Percentiles rank a stretch among this genome's conserved stretches.
Conservation (phyloP, 2,113 vertebrate genomes). For the Chaetodon auriga region DNA sequence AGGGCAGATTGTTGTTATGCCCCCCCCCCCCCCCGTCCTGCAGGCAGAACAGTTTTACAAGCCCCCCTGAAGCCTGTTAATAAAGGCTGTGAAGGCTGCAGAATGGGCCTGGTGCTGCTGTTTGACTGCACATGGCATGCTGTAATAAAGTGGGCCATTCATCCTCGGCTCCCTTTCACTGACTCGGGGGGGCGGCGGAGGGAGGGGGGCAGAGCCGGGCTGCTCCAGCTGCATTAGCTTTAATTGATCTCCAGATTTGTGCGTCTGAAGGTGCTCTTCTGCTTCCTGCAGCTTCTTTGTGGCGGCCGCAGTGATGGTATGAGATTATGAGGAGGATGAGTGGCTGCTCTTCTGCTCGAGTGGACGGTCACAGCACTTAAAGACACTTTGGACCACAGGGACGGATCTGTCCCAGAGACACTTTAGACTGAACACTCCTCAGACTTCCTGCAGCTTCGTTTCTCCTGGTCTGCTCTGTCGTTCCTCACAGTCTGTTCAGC, state of each 20-base stretch:
- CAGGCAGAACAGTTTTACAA: constrained; percentile 78
- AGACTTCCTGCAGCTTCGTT: too few species aligned
- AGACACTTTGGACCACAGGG: neutral
- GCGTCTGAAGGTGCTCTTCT: constrained; percentile 69
- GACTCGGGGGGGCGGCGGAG: constrained; percentile 55
- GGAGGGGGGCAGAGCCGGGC: constrained; percentile 65
- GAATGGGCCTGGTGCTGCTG: constrained; percentile 70
- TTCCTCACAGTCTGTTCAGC: too few species aligned
- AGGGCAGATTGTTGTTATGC: constrained; percentile 76
- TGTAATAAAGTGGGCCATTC: constrained; percentile 83
- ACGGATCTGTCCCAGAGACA: neutral
- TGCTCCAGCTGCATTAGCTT: constrained; percentile 67
- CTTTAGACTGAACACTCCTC: too few species aligned
- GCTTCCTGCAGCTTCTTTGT: constrained; percentile 68
- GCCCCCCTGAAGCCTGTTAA: constrained; percentile 67
- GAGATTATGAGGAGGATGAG: constrained; percentile 72
- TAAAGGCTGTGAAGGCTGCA: constrained; percentile 74
- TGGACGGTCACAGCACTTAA: constrained; percentile 29
- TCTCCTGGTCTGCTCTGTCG: too few species aligned
- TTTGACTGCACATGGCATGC: constrained; percentile 77
- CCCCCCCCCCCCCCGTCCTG: constrained; percentile 41
- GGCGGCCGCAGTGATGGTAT: constrained; percentile 36
- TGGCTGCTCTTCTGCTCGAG: constrained; percentile 47
- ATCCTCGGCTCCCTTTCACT: constrained; percentile 74
- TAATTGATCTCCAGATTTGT: constrained; percentile 75